Evolutionary conservation across 2,797 vertebrate species (phyloP).

Genomic region (Crocodylus rhombifer): DNA sequence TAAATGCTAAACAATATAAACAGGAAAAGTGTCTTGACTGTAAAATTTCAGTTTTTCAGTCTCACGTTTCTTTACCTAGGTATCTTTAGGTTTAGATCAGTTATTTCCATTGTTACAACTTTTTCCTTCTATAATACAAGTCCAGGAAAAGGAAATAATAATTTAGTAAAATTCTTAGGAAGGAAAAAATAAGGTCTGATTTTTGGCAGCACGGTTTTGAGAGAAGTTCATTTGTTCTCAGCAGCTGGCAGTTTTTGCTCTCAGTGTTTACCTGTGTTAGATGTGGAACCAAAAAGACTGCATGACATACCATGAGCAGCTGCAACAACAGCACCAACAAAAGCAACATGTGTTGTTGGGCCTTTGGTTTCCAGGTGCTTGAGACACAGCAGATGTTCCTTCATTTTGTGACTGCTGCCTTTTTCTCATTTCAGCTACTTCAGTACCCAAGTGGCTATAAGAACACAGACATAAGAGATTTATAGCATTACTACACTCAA

Average conservation of each 20-base stretch:
- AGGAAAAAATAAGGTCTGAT: conserved; percentile 2
- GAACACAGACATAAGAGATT: conserved; percentile 72
- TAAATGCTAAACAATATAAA: neutral
- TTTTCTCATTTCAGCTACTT: conserved; percentile 97
- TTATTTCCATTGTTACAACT: conserved; percentile 29
- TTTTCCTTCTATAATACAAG: conserved; percentile 7
- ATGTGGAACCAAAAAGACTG: conserved; percentile 48
- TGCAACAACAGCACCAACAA: conserved; percentile 99
- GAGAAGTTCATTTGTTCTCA: neutral
- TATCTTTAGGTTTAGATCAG: neutral
- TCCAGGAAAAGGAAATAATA: neutral
- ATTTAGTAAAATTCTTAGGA: conserved; percentile 2
- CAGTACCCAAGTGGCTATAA: conserved; percentile 83
- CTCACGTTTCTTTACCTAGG: neutral
- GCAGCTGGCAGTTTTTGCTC: neutral
- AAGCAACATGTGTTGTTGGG: conserved; percentile 98
- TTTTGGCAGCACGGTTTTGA: conserved; percentile 1
- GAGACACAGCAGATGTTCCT: conserved; percentile 87
- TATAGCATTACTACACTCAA: neutral
- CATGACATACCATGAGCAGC: conserved; percentile 95
- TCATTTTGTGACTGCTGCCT: conserved; percentile 97
- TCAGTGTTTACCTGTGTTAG: conserved; percentile 17
- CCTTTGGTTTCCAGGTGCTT: conserved; percentile 93
- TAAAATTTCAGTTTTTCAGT: neutral
- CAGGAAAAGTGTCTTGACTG: neutral